Conservation (phyloP, 2,888 invertebrate genomes). For the Allolobophora icterica region DNA sequence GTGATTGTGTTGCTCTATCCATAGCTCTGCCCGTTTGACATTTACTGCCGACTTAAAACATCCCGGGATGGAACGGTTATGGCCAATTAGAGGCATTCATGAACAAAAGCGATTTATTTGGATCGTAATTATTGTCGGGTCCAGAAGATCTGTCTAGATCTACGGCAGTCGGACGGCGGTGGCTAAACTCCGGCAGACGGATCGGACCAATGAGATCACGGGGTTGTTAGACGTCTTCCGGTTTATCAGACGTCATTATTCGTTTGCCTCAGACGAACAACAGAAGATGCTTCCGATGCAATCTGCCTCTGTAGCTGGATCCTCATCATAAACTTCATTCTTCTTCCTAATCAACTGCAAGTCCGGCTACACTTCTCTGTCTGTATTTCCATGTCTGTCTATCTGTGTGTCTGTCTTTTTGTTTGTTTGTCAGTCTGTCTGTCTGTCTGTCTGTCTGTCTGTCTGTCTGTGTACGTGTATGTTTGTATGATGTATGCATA, state of each 20-base stretch:
- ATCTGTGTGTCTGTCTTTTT: not conserved
- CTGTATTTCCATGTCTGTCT: not conserved
- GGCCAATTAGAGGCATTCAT: not conserved
- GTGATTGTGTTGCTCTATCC: not conserved
- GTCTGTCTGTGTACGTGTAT: too few relatives aligned
- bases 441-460: not conserved
- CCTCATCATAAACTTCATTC: not conserved
- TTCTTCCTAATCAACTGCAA: not conserved
- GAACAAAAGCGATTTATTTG: not conserved
- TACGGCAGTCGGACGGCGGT: not conserved
- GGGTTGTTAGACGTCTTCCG: not conserved
- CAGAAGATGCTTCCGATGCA: not conserved
- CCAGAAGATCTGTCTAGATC: not conserved
- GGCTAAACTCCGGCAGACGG: slow-evolving; percentile 1
- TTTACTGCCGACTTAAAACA: slow-evolving; percentile 10
- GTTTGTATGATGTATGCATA: too few relatives aligned
- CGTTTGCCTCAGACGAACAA: not conserved
- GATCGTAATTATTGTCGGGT: not conserved
- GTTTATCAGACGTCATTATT: slow-evolving; percentile 10
- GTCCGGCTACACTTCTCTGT: not conserved
- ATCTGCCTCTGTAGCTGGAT: not conserved
- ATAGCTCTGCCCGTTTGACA: not conserved
- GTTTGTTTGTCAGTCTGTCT: not conserved
- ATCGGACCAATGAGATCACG: not conserved
- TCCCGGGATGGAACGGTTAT: not conserved